Evolutionary conservation across 2,888 invertebrate species (phyloP).

Genomic region (Gastracanthus pulcherrimus): DNA sequence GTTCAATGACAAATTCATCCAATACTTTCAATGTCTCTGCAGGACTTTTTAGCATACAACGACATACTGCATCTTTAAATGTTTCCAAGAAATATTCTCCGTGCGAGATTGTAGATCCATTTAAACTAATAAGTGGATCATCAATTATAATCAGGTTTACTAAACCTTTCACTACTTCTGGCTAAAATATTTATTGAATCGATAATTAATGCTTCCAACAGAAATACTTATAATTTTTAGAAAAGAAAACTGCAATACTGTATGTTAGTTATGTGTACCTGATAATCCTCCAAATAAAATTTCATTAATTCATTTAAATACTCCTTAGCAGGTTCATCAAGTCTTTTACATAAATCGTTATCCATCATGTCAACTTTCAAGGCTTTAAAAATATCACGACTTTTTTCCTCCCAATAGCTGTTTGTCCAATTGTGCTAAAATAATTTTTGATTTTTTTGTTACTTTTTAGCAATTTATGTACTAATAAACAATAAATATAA

Average conservation of each 20-base stretch:
- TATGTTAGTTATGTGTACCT: conserved; percentile 40
- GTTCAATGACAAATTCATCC: conserved; percentile 58
- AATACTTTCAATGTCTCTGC: conserved; percentile 65
- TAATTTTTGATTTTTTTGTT: neutral
- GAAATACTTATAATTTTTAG: neutral
- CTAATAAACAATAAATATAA: neutral
- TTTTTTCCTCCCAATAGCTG: neutral
- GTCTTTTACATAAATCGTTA: conserved; percentile 29
- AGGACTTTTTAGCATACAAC: conserved; percentile 65
- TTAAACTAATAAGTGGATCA: conserved; percentile 32
- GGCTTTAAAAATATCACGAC: conserved; percentile 60
- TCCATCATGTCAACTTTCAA: conserved; percentile 58
- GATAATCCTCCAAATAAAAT: conserved; percentile 62
- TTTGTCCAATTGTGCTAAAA: conserved; percentile 43
- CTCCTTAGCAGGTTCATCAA: conserved; percentile 57
- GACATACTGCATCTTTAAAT: conserved; percentile 69
- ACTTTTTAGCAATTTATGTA: neutral
- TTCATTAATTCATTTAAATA: conserved; percentile 66
- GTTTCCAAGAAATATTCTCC: conserved; percentile 73
- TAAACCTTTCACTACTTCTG: neutral
- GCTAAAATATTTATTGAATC: conserved; percentile 22
- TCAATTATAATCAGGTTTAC: conserved; percentile 59
- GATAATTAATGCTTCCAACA: too few relatives aligned
- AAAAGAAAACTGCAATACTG: neutral
- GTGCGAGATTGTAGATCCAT: conserved; percentile 64